A percentile compares a stretch with the other conserved stretches of the same genome.
phyloP scores from a whole-genome alignment of 2,113 vertebrate genomes.

The Trachemys scripta region DNA sequence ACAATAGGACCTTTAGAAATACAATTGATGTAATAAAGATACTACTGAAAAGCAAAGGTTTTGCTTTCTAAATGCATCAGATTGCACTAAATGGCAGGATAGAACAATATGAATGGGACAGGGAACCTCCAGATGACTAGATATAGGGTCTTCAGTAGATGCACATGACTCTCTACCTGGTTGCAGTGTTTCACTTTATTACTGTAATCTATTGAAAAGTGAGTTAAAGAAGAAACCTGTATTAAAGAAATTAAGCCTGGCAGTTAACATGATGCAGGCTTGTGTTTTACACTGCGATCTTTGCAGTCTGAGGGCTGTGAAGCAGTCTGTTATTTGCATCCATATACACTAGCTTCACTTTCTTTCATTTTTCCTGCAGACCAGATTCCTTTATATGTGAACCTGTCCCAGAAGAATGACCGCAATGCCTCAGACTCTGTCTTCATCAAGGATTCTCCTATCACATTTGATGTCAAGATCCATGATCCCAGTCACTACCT shows the following conservation, averaged over 20 bases:
- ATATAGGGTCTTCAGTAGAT: background rate
- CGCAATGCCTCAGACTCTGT: constrained; percentile 86
- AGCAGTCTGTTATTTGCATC: background rate
- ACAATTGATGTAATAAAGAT: background rate
- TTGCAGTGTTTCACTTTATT: background rate
- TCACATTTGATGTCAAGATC: constrained; percentile 86
- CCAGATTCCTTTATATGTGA: constrained; percentile 89
- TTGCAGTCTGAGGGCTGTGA: background rate
- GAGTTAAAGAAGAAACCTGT: background rate
- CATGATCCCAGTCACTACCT: constrained; percentile 94
- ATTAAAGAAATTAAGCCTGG: background rate
- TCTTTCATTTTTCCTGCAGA: constrained; percentile 77
- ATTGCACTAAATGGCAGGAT: background rate
- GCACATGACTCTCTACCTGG: background rate
- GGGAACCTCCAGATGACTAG: background rate
- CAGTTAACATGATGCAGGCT: background rate
- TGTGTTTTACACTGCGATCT: background rate
- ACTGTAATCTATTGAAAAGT: background rate
- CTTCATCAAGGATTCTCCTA: constrained; percentile 88
- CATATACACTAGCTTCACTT: background rate
- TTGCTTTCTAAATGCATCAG: background rate
- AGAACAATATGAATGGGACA: background rate
- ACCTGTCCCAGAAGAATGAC: constrained; percentile 89
- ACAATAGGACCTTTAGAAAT: background rate
- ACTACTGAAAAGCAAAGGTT: background rate